These are phyloP conservation scores for Tetragnatha montana DNA, from an alignment of 2,888 invertebrate genomes.

Conservation along the genomic window DNA sequence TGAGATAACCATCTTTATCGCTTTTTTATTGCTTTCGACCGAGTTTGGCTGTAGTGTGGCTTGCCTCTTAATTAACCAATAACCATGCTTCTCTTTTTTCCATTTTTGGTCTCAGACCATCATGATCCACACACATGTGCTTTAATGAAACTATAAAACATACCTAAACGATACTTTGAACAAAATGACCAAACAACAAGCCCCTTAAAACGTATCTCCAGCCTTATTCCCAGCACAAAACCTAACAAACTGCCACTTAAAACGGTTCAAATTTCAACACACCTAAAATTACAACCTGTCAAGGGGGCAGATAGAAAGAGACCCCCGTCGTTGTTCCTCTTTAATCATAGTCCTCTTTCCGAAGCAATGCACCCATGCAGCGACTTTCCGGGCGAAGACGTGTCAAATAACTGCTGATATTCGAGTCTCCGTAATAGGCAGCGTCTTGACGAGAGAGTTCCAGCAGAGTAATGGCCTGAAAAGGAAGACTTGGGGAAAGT, in stretches of 20 bases:
- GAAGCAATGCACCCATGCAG: conserved; percentile 13
- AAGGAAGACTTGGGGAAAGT: neutral
- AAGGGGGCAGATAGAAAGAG: neutral
- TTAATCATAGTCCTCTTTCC: neutral
- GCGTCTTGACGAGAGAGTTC: neutral
- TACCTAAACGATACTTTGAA: too few relatives aligned
- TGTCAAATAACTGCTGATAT: conserved; percentile 40
- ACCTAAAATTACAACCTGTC: conserved; percentile 38
- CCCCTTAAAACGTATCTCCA: too few relatives aligned
- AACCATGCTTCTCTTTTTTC: too few relatives aligned
- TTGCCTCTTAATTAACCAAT: too few relatives aligned
- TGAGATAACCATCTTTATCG: too few relatives aligned
- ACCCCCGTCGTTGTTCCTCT: conserved; percentile 11
- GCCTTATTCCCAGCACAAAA: too few relatives aligned
- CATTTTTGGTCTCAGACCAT: too few relatives aligned
- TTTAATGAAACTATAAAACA: too few relatives aligned
- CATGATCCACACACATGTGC: too few relatives aligned
- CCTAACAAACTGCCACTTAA: neutral
- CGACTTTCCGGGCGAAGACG: conserved; percentile 11
- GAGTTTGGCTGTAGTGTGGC: too few relatives aligned
- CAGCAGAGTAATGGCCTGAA: conserved; percentile 3
- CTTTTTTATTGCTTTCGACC: too few relatives aligned
- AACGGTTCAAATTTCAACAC: conserved; percentile 8
- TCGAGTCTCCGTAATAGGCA: conserved; percentile 31
- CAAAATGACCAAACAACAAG: too few relatives aligned